phyloP scores from a whole-genome alignment of 2,888 invertebrate species.

The Spisula solida region DNA sequence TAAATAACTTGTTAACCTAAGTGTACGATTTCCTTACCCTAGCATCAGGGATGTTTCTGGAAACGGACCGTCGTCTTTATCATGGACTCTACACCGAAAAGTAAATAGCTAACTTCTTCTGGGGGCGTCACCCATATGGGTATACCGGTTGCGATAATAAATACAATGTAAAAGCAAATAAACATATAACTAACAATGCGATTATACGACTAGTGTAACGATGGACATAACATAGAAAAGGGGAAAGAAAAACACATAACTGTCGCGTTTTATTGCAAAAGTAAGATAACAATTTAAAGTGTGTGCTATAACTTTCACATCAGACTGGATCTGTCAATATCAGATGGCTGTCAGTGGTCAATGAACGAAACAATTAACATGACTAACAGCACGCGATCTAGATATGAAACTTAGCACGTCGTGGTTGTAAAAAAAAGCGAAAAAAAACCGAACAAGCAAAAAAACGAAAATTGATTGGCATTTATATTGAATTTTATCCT shows the following conservation, averaged over 20 bases:
- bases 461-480: constrained; percentile 4
- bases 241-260: neutral
- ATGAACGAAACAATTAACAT: neutral
- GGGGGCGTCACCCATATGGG: too few relatives aligned
- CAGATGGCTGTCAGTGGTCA: neutral
- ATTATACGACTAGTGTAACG: too few relatives aligned
- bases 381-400: neutral
- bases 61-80: too few relatives aligned
- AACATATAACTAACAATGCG: too few relatives aligned
- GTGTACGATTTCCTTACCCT: too few relatives aligned
- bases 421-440: neutral
- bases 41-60: too few relatives aligned
- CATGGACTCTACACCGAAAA: too few relatives aligned
- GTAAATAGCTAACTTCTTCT: too few relatives aligned
- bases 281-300: constrained; percentile 3
- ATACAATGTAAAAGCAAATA: too few relatives aligned
- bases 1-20: too few relatives aligned
- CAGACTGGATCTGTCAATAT: neutral
- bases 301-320: neutral
- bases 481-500: neutral
- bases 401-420: neutral
- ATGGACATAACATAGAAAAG: too few relatives aligned
- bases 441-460: neutral
- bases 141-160: too few relatives aligned
- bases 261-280: neutral